These are phyloP conservation scores for Corythoichthys intestinalis DNA, from an alignment of 2,113 vertebrate genomes.

Conservation along the genomic window DNA sequence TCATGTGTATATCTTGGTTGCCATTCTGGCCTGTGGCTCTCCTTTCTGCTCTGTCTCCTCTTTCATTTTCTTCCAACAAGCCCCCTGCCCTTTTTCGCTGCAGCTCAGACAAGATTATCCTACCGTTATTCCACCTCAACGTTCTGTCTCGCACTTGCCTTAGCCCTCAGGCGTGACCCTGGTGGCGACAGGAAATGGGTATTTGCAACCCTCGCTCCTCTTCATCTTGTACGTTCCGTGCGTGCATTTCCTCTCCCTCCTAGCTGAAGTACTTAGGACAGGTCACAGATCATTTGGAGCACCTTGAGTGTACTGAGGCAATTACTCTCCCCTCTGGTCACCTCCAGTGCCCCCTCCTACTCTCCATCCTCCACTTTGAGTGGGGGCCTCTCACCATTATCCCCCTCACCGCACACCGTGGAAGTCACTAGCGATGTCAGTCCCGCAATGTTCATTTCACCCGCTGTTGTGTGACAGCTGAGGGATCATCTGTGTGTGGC, in stretches of 20 bases:
- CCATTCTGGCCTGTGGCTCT: slow-evolving; percentile 57
- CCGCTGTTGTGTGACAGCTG: slow-evolving; percentile 21
- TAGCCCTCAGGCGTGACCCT: slow-evolving; percentile 50
- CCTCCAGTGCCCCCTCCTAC: slow-evolving; percentile 37
- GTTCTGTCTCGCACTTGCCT: slow-evolving; percentile 51
- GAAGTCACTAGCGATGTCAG: slow-evolving; percentile 40
- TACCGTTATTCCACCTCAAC: slow-evolving; percentile 54
- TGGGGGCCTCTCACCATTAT: slow-evolving; percentile 46
- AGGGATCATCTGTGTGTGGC: slow-evolving; percentile 16
- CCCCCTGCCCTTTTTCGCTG: slow-evolving; percentile 56
- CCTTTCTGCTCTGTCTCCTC: slow-evolving; percentile 59
- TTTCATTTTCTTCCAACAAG: slow-evolving; percentile 67
- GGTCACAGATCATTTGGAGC: slow-evolving; percentile 67
- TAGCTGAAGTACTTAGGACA: slow-evolving; percentile 39
- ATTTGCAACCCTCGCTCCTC: slow-evolving; percentile 56
- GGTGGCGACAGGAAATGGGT: slow-evolving; percentile 52
- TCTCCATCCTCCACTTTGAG: slow-evolving; percentile 36
- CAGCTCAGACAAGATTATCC: slow-evolving; percentile 69
- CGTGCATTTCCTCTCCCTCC: slow-evolving; percentile 25
- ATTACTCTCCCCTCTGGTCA: slow-evolving; percentile 63
- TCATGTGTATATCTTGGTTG: slow-evolving; percentile 16
- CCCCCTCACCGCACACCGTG: slow-evolving; percentile 39
- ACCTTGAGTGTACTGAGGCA: slow-evolving; percentile 57
- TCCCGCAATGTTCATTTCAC: slow-evolving; percentile 31
- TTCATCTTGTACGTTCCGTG: slow-evolving; percentile 20